Evolutionary conservation across 2,113 vertebrate genomes (phyloP), one percentile per base, ranked within the genome.

Genomic region (Anguilla japonica): DNA sequence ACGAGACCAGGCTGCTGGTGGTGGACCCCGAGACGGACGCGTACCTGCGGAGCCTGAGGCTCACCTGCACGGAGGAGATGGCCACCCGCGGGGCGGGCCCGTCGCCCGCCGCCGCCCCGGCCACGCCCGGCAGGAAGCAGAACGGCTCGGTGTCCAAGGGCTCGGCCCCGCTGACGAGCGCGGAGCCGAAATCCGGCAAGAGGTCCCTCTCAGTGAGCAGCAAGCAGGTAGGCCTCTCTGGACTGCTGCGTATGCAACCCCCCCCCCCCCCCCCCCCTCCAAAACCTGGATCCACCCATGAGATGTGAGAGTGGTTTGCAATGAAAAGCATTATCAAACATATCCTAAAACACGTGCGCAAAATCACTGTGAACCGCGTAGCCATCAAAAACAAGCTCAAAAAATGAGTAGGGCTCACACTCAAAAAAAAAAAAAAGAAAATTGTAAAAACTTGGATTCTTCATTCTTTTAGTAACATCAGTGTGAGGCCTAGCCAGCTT

Each of bases 11-110:
- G 29, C 82, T 99, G 90, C 94, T 99, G 46, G 97, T 99, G 92
- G 96, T 98, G 88, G 97, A 99, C 94, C 93, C 95, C 87, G 97
- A 97, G 83, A 97, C 97, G 0, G 98, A 99, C 0, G 97, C 98
- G 16, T 95, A 95, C 90, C 96, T 99, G 50, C 93, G 75, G 78
- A 95, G 95, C 86, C 93, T 93, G 67, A 94, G 94, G 67, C 93
- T 98, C 84, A 94, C 96, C 0, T 97, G 96, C 93, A 97, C 96
- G 0, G 97, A 98, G 88, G 96, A 96, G 84, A 94, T 96, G 92
- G 97, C 94, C 0, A 91, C 97, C 0, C 87, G 94, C 83, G 94
- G 91, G 3, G 15, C 63, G 84, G 22, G n/a, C 0, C 9, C 40
- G 0, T 0, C 0, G 6, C 87, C 93, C 0, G 0, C 81, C 82